Conservation (phyloP, 1,140 invertebrate genomes). For the Zaprionus ghesquierei region DNA sequence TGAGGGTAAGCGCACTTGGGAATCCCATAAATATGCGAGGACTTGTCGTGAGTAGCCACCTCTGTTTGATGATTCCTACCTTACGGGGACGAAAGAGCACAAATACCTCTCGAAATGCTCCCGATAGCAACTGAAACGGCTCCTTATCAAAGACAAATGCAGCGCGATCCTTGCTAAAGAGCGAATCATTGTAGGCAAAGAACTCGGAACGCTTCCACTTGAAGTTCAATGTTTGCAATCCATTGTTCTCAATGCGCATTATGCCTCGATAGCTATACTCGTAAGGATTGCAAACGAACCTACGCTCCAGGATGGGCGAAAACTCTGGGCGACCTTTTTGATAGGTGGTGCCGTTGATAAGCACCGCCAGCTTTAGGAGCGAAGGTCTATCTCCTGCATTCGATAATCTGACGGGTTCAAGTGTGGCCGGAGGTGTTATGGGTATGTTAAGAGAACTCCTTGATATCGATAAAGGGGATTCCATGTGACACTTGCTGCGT, state of each 20-base stretch:
- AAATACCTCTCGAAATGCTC: slow-evolving; percentile 30
- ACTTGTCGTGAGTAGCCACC: slow-evolving; percentile 46
- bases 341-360: slow-evolving; percentile 57
- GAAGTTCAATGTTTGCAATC: slow-evolving; percentile 28
- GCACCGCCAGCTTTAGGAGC: slow-evolving; percentile 8
- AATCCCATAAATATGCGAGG: slow-evolving; percentile 42
- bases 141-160: slow-evolving; percentile 50
- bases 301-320: slow-evolving; percentile 40
- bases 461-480: slow-evolving; percentile 8
- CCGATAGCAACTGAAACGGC: slow-evolving; percentile 30
- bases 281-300: slow-evolving; percentile 61
- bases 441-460: neutral
- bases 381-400: neutral
- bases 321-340: slow-evolving; percentile 22
- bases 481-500: neutral
- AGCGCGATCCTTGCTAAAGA: slow-evolving; percentile 10
- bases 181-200: slow-evolving; percentile 44
- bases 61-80: slow-evolving; percentile 56
- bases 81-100: slow-evolving; percentile 45
- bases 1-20: slow-evolving; percentile 40
- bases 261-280: slow-evolving; percentile 45
- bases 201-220: slow-evolving; percentile 40
- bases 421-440: neutral
- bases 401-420: neutral
- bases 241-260: slow-evolving; percentile 62